phyloP scores from a whole-genome alignment of 2,797 vertebrate genomes.

The Cetoscarus ocellatus region DNA sequence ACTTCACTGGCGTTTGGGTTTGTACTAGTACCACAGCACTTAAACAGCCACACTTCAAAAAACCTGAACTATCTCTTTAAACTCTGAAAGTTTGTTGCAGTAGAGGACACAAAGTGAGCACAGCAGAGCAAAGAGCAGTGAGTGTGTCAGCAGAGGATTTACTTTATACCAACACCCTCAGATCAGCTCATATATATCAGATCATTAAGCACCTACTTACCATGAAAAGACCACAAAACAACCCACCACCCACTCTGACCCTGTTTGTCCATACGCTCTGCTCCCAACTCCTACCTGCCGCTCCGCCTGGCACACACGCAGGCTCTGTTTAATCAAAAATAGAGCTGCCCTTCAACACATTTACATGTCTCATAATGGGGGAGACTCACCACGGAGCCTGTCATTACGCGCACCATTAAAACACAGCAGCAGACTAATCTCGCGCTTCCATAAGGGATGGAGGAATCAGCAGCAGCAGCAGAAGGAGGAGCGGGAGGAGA shows the following conservation, averaged over 20 bases:
- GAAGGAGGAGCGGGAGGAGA: slow-evolving; percentile 29
- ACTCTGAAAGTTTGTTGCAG: slow-evolving; percentile 9
- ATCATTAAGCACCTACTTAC: slow-evolving; percentile 72
- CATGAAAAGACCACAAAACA: slow-evolving; percentile 74
- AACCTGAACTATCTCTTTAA: neutral
- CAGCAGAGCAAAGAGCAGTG: slow-evolving; percentile 21
- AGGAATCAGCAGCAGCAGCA: slow-evolving; percentile 10
- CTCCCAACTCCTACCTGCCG: slow-evolving; percentile 48
- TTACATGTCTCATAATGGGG: slow-evolving; percentile 67
- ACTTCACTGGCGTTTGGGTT: too few species aligned
- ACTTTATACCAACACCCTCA: slow-evolving; percentile 55
- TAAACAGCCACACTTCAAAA: too few species aligned
- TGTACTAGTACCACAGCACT: too few species aligned
- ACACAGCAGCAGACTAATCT: slow-evolving; percentile 75
- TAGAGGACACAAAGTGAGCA: neutral
- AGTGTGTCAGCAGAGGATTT: slow-evolving; percentile 42
- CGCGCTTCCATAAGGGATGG: slow-evolving; percentile 53
- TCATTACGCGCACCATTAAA: slow-evolving; percentile 78
- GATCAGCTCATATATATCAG: slow-evolving; percentile 52
- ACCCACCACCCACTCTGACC: slow-evolving; percentile 59
- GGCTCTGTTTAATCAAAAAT: slow-evolving; percentile 57
- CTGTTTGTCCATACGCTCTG: slow-evolving; percentile 37
- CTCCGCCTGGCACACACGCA: slow-evolving; percentile 10
- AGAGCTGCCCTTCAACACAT: slow-evolving; percentile 67
- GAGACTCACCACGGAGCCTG: slow-evolving; percentile 51